Conservation (phyloP, 2,888 invertebrate genomes). For the Tuberolachnus salignus region DNA sequence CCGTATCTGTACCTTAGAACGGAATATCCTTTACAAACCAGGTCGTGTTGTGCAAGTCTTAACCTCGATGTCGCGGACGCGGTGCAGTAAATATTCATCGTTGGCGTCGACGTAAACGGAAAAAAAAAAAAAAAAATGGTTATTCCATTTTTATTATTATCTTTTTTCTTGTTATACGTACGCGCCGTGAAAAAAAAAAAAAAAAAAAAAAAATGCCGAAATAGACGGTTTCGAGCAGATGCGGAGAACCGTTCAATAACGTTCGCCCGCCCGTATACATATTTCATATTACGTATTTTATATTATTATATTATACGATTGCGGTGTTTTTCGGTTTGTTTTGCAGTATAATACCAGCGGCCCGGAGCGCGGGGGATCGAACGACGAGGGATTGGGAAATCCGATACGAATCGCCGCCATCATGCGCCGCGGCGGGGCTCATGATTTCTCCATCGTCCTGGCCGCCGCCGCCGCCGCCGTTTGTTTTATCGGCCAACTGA, state of each 20-base stretch:
- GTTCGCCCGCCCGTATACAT: not conserved
- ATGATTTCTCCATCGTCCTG: slow-evolving; percentile 47
- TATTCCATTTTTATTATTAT: not conserved
- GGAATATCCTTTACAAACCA: too few species aligned
- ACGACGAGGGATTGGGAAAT: not conserved
- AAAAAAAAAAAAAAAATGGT: not conserved
- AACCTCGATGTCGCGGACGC: not conserved
- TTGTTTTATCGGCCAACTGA: slow-evolving; percentile 56
- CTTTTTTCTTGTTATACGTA: not conserved
- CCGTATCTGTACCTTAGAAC: too few species aligned
- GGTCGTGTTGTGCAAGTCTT: too few species aligned
- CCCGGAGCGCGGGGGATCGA: not conserved
- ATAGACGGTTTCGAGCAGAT: not conserved
- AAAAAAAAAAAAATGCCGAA: not conserved
- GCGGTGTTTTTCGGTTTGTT: slow-evolving; percentile 8
- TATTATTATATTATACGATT: slow-evolving; percentile 2
- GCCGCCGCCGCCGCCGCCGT: slow-evolving; percentile 28
- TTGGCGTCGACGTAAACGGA: not conserved
- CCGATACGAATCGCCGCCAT: slow-evolving; percentile 13
- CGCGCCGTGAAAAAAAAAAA: too few species aligned
- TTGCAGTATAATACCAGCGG: not conserved
- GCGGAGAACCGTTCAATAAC: slow-evolving; percentile 13
- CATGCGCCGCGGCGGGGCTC: slow-evolving; percentile 33
- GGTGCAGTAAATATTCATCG: slow-evolving; percentile 14
- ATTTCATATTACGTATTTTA: not conserved